Evolutionary conservation across 2,888 invertebrate species (phyloP).

Genomic region (Acleris sparsana): DNA sequence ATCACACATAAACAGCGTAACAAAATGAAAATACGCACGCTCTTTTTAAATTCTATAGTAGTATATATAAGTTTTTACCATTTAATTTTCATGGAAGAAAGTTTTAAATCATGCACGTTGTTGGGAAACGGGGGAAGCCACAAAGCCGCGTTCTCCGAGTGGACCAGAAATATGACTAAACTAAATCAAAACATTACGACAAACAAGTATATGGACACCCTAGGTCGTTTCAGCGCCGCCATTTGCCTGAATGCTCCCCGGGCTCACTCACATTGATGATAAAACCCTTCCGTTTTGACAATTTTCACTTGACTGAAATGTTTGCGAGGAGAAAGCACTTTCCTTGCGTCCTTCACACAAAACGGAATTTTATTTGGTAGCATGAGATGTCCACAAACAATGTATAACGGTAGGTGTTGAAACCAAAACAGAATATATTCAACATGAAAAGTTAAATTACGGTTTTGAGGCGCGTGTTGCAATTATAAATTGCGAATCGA

Average conservation of each 20-base stretch:
- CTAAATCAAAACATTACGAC: constrained; percentile 14
- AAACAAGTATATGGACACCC: constrained; percentile 8
- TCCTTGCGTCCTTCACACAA: constrained; percentile 13
- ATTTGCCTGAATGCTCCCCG: constrained; percentile 14
- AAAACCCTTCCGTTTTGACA: constrained; percentile 28
- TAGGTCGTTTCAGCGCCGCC: constrained; percentile 9
- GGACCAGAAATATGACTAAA: not conserved
- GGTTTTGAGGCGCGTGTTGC: not conserved
- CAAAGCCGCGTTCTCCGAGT: no score
- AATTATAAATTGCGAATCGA: not conserved
- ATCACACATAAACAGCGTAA: no score
- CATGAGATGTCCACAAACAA: constrained; percentile 5
- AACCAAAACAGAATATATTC: not conserved
- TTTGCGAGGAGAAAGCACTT: constrained; percentile 25
- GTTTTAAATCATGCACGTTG: no score
- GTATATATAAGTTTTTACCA: no score
- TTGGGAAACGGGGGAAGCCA: no score
- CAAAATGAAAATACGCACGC: no score
- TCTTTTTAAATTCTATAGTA: no score
- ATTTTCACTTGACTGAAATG: constrained; percentile 32
- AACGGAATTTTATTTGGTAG: constrained; percentile 11
- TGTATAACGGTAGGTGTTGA: constrained; percentile 3
- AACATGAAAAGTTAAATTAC: not conserved
- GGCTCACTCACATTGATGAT: constrained; percentile 3
- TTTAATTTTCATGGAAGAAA: no score